Evolutionary conservation across 2,113 vertebrate genomes (phyloP), one percentile per base, ranked within the genome.

Genomic region (Passer domesticus): DNA sequence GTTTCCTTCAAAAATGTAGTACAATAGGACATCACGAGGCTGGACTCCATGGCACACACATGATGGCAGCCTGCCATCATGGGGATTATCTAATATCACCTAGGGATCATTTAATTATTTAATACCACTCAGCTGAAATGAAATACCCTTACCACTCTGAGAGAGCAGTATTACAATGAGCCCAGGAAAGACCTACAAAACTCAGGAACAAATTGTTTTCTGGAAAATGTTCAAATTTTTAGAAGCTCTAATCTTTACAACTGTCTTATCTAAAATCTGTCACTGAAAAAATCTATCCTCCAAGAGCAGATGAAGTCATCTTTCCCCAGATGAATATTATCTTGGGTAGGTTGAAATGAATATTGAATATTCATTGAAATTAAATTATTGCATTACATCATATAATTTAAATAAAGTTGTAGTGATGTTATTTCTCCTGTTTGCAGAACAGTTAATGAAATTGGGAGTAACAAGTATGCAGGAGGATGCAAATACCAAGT

Each of bases 91-190:
- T 82, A 87, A 75, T 92, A 91, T 52, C 66, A 82, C 58, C 81
- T 35, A 55, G 81, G 77, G 84, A 91, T 79, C 58, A 84, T 72
- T 96, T 96, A 89, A 94, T 95, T 91, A 90, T 93, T 97, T 84
- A 94, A 84, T 91, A 89, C 58, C 62, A 87, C 62, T 94, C 77
- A 60, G n/a, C 20, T 91, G 53, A 94, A 92, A 90, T 66, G 4
- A 95, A 94, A 91, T 84, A 94, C 14, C 35, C 25, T 82, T 72
- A 43, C 49, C 53, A 89, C 82, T 84, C 62, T 60, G 41, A 82
- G 44, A 77, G 11, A 49, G 13, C 15, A 62, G 19, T 87, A 68
- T 84, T 84, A 82, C 27, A 84, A 41, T 19, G 14, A 44, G 21
- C 18, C 52, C 39, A 59, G 56, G 46, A 95, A 90, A 93, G 33